Evolutionary conservation across 2,888 invertebrate genomes (phyloP).

Genomic region (Xestia sexstrigata): DNA sequence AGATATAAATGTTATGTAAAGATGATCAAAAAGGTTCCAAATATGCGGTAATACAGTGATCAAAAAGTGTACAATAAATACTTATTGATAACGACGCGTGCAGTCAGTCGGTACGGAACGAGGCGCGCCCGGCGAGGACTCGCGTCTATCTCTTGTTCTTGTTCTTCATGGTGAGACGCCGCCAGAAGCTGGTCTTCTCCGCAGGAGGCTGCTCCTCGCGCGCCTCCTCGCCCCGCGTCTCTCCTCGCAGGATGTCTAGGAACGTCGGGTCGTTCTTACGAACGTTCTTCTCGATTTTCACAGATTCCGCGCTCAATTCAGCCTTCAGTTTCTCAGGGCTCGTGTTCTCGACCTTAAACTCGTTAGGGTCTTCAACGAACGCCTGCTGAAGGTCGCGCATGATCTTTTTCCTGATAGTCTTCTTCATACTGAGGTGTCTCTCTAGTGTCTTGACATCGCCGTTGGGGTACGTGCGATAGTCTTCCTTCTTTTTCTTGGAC

Average conservation of each 20-base stretch:
- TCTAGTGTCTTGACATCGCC: conserved; percentile 94
- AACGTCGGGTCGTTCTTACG: conserved; percentile 91
- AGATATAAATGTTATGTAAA: conserved; percentile 63
- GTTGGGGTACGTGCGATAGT: conserved; percentile 92
- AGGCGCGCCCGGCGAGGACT: conserved; percentile 69
- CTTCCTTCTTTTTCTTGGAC: conserved; percentile 92
- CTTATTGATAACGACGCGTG: conserved; percentile 53
- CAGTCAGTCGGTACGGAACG: conserved; percentile 75
- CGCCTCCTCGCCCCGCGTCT: conserved; percentile 85
- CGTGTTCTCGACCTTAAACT: conserved; percentile 93
- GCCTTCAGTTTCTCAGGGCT: conserved; percentile 93
- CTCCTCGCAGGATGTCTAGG: conserved; percentile 93
- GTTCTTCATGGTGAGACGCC: conserved; percentile 93
- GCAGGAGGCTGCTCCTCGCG: conserved; percentile 87
- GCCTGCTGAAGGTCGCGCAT: conserved; percentile 95
- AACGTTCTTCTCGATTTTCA: conserved; percentile 91
- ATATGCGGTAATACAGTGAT: conserved; percentile 54
- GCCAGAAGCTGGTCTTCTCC: conserved; percentile 93
- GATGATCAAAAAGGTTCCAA: conserved; percentile 61
- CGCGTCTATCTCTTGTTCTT: conserved; percentile 92
- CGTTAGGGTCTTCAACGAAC: conserved; percentile 93
- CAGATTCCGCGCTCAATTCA: conserved; percentile 92
- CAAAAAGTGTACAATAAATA: conserved; percentile 67
- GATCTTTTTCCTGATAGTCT: conserved; percentile 96
- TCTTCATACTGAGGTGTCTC: conserved; percentile 96